These are phyloP conservation scores for Cromileptes altivelis DNA, from an alignment of 2,113 vertebrate species.

Conservation along the genomic window DNA sequence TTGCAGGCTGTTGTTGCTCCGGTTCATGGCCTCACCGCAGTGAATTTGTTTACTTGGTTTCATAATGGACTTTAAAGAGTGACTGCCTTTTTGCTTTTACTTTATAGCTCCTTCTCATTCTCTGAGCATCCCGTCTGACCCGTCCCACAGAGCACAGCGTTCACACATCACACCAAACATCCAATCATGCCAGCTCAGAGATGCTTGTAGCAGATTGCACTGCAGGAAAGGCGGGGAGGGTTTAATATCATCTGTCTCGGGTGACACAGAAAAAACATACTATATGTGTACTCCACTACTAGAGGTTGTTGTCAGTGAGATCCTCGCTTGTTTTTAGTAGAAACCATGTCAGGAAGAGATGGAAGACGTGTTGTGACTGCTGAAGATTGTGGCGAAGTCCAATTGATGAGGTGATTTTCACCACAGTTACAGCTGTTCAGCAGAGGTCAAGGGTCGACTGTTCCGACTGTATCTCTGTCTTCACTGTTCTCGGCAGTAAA, in stretches of 20 bases:
- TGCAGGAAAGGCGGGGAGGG: neutral
- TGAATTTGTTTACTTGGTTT: neutral
- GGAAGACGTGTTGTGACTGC: neutral
- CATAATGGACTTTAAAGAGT: neutral
- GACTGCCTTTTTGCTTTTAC: neutral
- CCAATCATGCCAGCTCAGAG: neutral
- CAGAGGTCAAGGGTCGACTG: no score
- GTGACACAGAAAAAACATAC: neutral
- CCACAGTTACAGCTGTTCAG: no score
- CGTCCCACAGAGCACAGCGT: neutral
- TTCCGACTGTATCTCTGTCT: neutral
- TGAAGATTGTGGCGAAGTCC: neutral
- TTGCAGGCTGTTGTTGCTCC: neutral
- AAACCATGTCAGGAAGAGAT: neutral
- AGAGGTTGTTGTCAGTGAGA: neutral
- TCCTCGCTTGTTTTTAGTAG: neutral
- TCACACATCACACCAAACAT: neutral
- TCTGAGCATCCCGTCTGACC: neutral
- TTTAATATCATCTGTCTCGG: neutral
- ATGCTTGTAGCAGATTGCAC: neutral
- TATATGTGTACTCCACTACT: neutral
- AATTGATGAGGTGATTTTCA: neutral
- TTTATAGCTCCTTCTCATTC: neutral
- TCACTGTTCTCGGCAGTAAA: neutral
- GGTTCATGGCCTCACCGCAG: neutral